Base-by-base conservation (phyloP, 2,888 invertebrate species). In the Eupeodes latifasciatus region DNA sequence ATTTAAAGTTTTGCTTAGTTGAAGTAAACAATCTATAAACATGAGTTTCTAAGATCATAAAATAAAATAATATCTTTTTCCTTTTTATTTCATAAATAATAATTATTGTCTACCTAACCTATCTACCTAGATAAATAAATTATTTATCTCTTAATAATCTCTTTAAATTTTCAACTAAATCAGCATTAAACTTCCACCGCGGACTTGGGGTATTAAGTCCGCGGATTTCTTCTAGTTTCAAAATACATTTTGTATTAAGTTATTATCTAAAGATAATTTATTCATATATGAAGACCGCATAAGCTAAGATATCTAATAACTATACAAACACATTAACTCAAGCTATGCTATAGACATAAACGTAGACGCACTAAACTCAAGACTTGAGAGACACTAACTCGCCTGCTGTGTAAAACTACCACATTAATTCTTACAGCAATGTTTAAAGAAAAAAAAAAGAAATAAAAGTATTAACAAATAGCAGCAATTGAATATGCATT, bases 401-500 rank as follows among this genome's bases (percentile, higher is more conserved):
- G 27, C 59, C 59, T 34, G 59, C 59, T 59, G 59, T 59, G 14
- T n/a, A 14, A 14, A 36, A 59, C 59, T 36, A 36, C 34, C 6
- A 59, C 59, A 59, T 59, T 59, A 59, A 59, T 59, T 59, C n/a
- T 14, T 12, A 12, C 34, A n/a, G 34, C 19, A 74, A 19, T 27
- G 27, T 27, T 27, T 27, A 61, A 69, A 82, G 62, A 67, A 19
- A 75, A 75, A 67, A 27, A 3, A 12, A 27, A 34, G 51, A 11
- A 55, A 19, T 9, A 7, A 16, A 16, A 12, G 27, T 57, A 14
- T 10, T 19, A 11, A 57, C 49, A 40, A 47, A 47, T 64, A 44
- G 4, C 9, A 64, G 12, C 66, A 9, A 47, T 27, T 66, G 66
- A 51, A 71, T 82, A 76, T 71, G 71, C 76, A 71, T 53, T 64